These are phyloP conservation scores for Pseudoatta argentina DNA, from an alignment of 1,140 invertebrate genomes.

Conservation along the genomic window DNA sequence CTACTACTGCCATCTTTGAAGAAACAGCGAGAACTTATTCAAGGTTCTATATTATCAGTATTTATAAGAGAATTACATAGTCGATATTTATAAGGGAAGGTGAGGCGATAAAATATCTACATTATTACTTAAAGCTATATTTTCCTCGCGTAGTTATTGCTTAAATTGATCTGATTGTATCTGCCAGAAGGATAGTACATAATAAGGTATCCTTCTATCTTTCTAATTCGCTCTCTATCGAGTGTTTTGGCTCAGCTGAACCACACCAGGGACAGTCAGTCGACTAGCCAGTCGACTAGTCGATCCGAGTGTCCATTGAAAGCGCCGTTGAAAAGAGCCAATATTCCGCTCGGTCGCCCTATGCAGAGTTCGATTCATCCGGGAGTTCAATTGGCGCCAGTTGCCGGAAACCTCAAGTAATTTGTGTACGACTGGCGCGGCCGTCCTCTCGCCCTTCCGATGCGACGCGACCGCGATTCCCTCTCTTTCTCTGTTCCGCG, in stretches of 20 bases:
- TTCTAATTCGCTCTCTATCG: constrained; percentile 17
- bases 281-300: constrained; percentile 21
- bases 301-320: constrained; percentile 71
- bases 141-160: neutral
- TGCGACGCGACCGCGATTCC: constrained; percentile 24
- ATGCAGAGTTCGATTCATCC: constrained; percentile 83
- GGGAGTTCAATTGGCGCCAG: constrained; percentile 85
- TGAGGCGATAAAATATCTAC: neutral
- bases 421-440: constrained; percentile 77
- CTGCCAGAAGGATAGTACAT: neutral
- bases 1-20: too few relatives aligned
- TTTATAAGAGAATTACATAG: too few relatives aligned
- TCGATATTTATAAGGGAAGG: too few relatives aligned
- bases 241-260: constrained; percentile 45
- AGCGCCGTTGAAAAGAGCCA: constrained; percentile 81
- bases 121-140: neutral
- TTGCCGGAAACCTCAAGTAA: constrained; percentile 85
- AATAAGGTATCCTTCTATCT: constrained; percentile 13
- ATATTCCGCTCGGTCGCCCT: constrained; percentile 80
- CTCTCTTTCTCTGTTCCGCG: constrained; percentile 10
- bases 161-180: neutral
- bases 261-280: constrained; percentile 42
- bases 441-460: constrained; percentile 13
- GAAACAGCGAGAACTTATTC: too few relatives aligned
- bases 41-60: too few relatives aligned